Conservation (phyloP, 2,113 vertebrate species). For the Glaucidium brasilianum region DNA sequence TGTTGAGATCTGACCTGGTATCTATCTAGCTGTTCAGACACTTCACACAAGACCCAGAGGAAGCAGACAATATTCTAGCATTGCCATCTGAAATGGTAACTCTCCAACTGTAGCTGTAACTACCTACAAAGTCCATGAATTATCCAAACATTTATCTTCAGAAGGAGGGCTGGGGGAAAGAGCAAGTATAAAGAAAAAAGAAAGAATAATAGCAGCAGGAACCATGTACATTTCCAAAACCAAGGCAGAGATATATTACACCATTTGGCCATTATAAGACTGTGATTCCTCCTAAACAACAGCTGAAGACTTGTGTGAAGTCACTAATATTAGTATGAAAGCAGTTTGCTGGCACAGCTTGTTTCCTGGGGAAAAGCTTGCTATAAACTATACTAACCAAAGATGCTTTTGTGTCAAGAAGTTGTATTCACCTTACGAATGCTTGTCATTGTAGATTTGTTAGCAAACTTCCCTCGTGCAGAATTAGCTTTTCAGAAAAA, state of each 20-base stretch:
- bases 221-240: background rate
- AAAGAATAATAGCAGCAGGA: background rate
- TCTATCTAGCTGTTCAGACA: background rate
- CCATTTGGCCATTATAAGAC: background rate
- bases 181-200: background rate
- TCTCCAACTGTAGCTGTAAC: constrained; percentile 1
- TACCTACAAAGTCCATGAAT: constrained; percentile 4
- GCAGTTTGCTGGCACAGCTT: background rate
- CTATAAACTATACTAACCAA: background rate
- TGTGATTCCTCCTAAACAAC: background rate
- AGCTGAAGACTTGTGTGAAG: background rate
- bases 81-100: background rate
- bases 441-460: background rate
- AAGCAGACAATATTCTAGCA: background rate
- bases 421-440: background rate
- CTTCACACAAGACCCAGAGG: background rate
- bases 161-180: background rate
- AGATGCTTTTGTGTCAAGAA: background rate
- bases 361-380: background rate
- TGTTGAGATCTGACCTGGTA: background rate
- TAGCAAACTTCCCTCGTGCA: background rate
- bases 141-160: constrained; percentile 32
- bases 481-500: background rate
- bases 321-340: background rate
- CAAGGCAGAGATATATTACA: background rate